phyloP scores from a whole-genome alignment of 2,113 vertebrate species.

The Ailuropoda melanoleuca region DNA sequence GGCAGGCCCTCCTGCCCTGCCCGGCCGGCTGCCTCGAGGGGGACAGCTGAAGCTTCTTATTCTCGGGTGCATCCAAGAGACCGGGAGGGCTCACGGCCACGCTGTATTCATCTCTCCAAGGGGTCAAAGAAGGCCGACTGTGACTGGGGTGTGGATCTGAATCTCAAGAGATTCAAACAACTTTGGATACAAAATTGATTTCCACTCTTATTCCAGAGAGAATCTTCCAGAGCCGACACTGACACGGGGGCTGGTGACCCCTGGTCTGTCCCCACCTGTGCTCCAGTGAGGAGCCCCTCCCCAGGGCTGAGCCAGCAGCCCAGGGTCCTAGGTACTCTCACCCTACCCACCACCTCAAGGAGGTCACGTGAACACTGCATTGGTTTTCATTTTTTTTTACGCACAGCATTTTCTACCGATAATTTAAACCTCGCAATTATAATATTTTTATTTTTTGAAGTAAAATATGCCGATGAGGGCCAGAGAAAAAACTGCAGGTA shows the following conservation, averaged over 20 bases:
- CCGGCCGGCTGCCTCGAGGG: neutral
- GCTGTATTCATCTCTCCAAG: accelerated
- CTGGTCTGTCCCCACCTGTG: accelerated
- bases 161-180: neutral
- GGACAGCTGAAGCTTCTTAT: too few species aligned
- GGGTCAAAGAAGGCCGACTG: neutral
- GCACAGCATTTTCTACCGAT: neutral
- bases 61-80: neutral
- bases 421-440: neutral
- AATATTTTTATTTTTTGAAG: neutral
- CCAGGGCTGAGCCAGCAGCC: neutral
- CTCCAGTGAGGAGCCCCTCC: neutral
- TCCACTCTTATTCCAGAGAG: neutral
- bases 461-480: neutral
- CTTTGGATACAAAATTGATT: neutral
- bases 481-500: neutral
- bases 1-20: neutral
- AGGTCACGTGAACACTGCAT: accelerated
- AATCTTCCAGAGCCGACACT: neutral
- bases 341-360: neutral
- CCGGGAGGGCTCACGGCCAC: neutral
- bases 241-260: neutral
- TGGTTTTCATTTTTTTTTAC: neutral
- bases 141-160: too few species aligned
- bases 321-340: neutral